Percentiles rank a stretch among this genome's conserved stretches.
These are phyloP conservation scores for Gnatocerus cornutus DNA, from an alignment of 2,888 invertebrate genomes.

Conservation along the genomic window DNA sequence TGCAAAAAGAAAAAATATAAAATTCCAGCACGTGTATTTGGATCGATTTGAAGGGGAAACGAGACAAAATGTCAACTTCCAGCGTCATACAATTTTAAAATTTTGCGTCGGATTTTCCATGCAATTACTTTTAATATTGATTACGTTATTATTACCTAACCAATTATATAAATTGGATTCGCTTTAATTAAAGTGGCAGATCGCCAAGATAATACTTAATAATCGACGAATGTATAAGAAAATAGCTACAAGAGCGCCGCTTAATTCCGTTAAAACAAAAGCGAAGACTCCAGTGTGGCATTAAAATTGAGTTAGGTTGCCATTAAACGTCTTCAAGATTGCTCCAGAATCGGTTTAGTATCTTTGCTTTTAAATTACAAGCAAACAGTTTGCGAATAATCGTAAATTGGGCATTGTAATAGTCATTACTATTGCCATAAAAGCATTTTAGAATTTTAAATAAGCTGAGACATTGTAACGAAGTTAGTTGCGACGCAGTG, in stretches of 20 bases:
- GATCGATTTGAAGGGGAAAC: neutral
- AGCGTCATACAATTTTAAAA: neutral
- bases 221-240: slow-evolving; percentile 18
- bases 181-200: neutral
- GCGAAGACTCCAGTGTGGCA: slow-evolving; percentile 26
- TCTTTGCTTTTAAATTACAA: slow-evolving; percentile 33
- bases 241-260: slow-evolving; percentile 4
- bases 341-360: slow-evolving; percentile 34
- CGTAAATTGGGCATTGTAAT: slow-evolving; percentile 27
- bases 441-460: slow-evolving; percentile 1
- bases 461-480: neutral
- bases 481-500: too few relatives aligned
- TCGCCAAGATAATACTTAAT: slow-evolving; percentile 20
- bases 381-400: slow-evolving; percentile 34
- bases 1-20: neutral
- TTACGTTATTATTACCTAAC: neutral
- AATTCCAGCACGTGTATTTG: neutral
- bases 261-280: slow-evolving; percentile 25
- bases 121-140: neutral
- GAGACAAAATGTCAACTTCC: too few relatives aligned
- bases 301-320: slow-evolving; percentile 35
- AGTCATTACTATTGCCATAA: slow-evolving; percentile 15
- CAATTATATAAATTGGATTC: neutral
- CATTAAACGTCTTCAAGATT: slow-evolving; percentile 35
- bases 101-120: neutral